These are phyloP conservation scores for Neostethus bicornis DNA, from an alignment of 2,797 vertebrate genomes.

Conservation along the genomic window DNA sequence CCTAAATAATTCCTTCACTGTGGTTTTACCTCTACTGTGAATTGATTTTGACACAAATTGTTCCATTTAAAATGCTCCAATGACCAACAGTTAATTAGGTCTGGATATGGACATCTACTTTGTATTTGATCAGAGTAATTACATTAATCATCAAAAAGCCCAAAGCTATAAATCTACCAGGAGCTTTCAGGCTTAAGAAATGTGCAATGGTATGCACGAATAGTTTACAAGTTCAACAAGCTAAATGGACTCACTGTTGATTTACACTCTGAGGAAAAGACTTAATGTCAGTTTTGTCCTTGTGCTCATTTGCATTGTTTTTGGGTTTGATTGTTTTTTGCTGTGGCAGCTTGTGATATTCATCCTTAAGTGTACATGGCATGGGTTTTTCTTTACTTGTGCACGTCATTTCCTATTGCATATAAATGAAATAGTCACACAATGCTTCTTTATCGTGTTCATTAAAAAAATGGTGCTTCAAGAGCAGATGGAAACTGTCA, in stretches of 20 bases:
- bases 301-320: not conserved
- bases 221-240: not conserved
- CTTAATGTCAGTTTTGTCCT: not conserved
- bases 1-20: not conserved
- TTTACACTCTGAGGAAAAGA: not conserved
- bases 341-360: conserved; percentile 1
- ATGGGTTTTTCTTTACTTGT: not conserved
- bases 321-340: no score
- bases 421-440: no score
- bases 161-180: conserved; percentile 6
- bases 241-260: not conserved
- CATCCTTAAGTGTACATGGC: conserved; percentile 2
- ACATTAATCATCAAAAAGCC: not conserved
- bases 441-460: no score
- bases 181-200: not conserved
- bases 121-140: not conserved
- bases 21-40: not conserved
- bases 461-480: not conserved
- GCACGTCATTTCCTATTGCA: conserved; percentile 17
- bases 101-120: not conserved
- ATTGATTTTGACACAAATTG: conserved; percentile 2
- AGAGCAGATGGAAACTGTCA: no score
- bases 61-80: not conserved
- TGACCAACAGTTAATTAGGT: conserved; percentile 1
- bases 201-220: not conserved